Percentiles rank a stretch among this genome's conserved stretches.
These are phyloP conservation scores for Dinomys branickii DNA, from an alignment of 2,113 vertebrate genomes.

Conservation along the genomic window DNA sequence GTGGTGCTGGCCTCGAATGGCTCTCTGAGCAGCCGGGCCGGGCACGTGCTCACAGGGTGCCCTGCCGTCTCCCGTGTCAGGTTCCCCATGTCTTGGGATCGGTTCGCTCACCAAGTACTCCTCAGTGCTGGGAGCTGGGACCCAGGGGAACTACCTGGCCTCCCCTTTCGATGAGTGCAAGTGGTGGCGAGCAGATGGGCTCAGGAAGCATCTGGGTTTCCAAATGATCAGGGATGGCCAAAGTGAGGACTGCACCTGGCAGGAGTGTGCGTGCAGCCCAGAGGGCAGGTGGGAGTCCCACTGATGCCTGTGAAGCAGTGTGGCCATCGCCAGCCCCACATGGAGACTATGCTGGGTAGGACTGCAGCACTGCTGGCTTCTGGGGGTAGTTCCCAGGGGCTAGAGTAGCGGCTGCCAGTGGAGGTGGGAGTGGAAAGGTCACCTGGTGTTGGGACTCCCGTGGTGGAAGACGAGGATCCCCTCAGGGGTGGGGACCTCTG, in stretches of 20 bases:
- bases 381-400: not conserved
- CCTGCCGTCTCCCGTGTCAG: not conserved
- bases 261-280: too few species aligned
- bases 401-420: not conserved
- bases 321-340: not conserved
- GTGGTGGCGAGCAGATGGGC: not conserved
- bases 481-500: not conserved
- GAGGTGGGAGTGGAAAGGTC: fast-evolving
- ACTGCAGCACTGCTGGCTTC: not conserved
- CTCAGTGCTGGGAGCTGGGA: not conserved
- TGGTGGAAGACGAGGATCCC: fast-evolving
- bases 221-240: not conserved
- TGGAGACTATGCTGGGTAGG: fast-evolving
- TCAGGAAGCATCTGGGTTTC: not conserved
- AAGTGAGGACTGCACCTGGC: not conserved
- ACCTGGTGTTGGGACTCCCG: not conserved
- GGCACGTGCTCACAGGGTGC: not conserved
- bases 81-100: not conserved
- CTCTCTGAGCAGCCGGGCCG: not conserved
- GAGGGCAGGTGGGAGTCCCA: not conserved
- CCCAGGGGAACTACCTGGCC: not conserved
- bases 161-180: not conserved
- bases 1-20: not conserved
- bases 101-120: not conserved
- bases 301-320: too few species aligned